Conservation (phyloP, 2,113 vertebrate genomes). For the Rhineura floridana region DNA sequence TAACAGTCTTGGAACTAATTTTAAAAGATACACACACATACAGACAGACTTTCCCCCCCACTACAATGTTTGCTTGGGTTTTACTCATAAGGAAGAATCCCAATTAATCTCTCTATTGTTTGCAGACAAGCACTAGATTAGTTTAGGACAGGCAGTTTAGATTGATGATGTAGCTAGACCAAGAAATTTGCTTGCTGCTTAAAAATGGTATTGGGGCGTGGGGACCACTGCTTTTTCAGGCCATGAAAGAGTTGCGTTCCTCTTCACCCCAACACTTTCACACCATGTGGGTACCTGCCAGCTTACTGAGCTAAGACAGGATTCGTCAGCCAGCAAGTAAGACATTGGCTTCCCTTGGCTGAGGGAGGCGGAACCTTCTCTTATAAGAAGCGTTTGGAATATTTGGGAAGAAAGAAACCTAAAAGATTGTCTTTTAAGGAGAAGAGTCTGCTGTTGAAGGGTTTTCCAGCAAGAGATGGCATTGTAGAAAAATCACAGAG, state of each 20-base stretch:
- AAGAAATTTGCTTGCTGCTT: neutral
- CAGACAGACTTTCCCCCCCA: slow-evolving; percentile 36
- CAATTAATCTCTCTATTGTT: neutral
- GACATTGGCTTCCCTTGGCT: neutral
- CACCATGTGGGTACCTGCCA: neutral
- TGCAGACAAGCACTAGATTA: too few relatives aligned
- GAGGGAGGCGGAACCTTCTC: neutral
- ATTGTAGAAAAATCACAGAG: neutral
- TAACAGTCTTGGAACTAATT: slow-evolving; percentile 19
- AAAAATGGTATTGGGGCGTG: neutral
- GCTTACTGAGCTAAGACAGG: neutral
- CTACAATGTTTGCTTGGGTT: slow-evolving; percentile 37
- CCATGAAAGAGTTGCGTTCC: neutral
- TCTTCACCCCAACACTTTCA: too few relatives aligned
- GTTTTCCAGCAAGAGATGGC: neutral
- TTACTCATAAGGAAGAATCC: neutral
- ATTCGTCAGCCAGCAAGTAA: neutral
- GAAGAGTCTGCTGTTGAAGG: neutral
- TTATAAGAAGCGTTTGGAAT: neutral
- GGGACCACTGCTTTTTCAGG: neutral
- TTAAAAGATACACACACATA: slow-evolving; percentile 6
- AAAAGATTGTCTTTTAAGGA: neutral
- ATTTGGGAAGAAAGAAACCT: slow-evolving; percentile 30
- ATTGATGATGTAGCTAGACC: too few relatives aligned
- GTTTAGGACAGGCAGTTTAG: neutral